Evolutionary conservation across 35 echinoderm and acorn worm species (phyloP).

Genomic region (Ptychodera flava): DNA sequence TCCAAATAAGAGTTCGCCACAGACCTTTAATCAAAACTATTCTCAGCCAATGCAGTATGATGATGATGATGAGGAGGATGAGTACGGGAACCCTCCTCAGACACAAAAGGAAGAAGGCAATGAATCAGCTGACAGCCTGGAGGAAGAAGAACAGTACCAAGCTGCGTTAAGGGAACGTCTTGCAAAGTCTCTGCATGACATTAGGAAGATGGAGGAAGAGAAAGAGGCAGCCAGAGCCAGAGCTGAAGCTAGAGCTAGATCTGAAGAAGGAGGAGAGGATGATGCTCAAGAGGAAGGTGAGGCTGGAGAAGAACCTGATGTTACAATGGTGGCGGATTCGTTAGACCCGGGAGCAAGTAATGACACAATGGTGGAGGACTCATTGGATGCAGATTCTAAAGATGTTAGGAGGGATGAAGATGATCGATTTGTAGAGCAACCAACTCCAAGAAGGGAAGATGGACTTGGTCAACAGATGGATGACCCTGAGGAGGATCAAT

Average conservation of each 20-base stretch:
- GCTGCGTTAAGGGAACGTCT: conserved; percentile 73
- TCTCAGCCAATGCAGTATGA: neutral
- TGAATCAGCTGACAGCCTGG: conserved; percentile 41
- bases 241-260: neutral
- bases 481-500: conserved; percentile 11
- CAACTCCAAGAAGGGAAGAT: conserved; percentile 3
- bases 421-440: conserved; percentile 15
- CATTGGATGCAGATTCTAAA: neutral
- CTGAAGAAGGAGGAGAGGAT: neutral
- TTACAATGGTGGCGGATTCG: no score
- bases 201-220: conserved; percentile 41
- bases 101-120: conserved; percentile 22
- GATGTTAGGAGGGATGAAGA: neutral
- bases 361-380: neutral
- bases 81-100: neutral
- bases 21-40: neutral
- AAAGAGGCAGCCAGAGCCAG: neutral
- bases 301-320: neutral
- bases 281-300: conserved; percentile 11
- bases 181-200: conserved; percentile 62
- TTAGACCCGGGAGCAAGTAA: neutral
- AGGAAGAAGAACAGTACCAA: conserved; percentile 76
- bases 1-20: conserved; percentile 19
- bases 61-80: neutral
- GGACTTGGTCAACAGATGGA: neutral